Base-by-base conservation (phyloP, 1,140 invertebrate genomes). In the Thereuonema tuberculata region DNA sequence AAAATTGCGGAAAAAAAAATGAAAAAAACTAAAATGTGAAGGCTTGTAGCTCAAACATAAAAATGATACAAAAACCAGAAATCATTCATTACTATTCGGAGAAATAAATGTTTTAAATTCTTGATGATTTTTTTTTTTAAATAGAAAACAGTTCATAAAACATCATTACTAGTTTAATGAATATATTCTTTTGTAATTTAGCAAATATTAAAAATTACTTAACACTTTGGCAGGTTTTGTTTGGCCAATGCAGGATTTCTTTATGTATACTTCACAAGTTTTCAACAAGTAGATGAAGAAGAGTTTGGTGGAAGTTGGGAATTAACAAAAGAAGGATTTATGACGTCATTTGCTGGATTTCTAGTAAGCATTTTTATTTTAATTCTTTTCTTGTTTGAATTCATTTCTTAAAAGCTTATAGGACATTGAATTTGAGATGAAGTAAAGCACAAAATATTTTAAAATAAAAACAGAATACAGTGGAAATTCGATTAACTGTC, bases 311-410 rank as follows among this genome's bases (percentile, higher is more conserved):
- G 93, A 21, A 80, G 85, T 58, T 93, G 89, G 89, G 89, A 93
- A 75, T 77, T 93, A 58, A 86, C 88, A 0, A 94, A 93, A 77
- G 93, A 97, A 82, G 93, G 93, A 37, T 93, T 97, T 69, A 94
- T 97, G 85, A 96, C 93, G 49, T 95, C 93, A 23, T 95, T 97
- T 80, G 93, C 93, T 66, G 91, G 91, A 27, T 98, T 98, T 82
- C 77, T 97, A 76, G 93, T 94, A 79, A 79, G 77, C 71, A 55
- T 67, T 21, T 49, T 52, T n/a, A n/a, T n/a, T n/a, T n/a, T 62
- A n/a, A 23, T n/a, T n/a, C n/a, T n/a, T n/a, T 17, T 17, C 5
- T 2, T 20, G 2, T 57, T 48, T 20, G n/a, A n/a, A n/a, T n/a
- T n/a, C n/a, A n/a, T n/a, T n/a, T n/a, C n/a, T n/a, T n/a, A n/a